Evolutionary conservation across 2,797 vertebrate species (phyloP).

Genomic region (Tadarida brasiliensis): DNA sequence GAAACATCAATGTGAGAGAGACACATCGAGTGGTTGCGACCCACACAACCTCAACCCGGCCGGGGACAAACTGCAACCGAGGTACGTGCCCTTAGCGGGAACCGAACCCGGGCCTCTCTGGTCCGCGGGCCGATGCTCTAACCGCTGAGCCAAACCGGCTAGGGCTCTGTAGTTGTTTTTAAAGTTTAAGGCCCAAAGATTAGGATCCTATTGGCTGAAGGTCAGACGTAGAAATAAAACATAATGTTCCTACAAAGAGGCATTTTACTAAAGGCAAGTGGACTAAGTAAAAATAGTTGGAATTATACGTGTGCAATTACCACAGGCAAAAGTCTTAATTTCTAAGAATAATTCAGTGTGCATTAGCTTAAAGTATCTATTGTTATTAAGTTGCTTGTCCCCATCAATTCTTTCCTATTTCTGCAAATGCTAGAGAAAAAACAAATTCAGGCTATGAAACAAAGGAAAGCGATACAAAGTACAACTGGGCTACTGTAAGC

Average conservation of each 20-base stretch:
- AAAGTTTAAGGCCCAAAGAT: background rate
- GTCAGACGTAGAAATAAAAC: constrained; percentile 20
- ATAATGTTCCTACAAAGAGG: background rate
- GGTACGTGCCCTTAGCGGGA: no score
- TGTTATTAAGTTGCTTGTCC: constrained; percentile 24
- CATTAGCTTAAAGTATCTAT: constrained; percentile 25
- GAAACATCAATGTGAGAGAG: no score
- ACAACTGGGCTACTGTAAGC: background rate
- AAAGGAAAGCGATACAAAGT: background rate
- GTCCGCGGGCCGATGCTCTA: no score
- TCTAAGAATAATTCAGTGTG: constrained; percentile 8
- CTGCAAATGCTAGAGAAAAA: constrained; percentile 31
- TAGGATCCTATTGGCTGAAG: constrained; percentile 4
- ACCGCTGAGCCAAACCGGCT: no score
- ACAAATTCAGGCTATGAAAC: background rate
- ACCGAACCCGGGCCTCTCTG: no score
- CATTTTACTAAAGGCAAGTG: constrained; percentile 52
- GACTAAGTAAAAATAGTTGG: constrained; percentile 47
- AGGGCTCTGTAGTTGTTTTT: no score
- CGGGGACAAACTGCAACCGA: no score
- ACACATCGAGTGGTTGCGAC: no score
- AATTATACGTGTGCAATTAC: background rate
- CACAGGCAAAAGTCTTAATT: background rate
- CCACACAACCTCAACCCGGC: no score
- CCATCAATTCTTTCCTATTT: constrained; percentile 13